Conservation (phyloP, 2,888 invertebrate species). For the Melieria omissa region DNA sequence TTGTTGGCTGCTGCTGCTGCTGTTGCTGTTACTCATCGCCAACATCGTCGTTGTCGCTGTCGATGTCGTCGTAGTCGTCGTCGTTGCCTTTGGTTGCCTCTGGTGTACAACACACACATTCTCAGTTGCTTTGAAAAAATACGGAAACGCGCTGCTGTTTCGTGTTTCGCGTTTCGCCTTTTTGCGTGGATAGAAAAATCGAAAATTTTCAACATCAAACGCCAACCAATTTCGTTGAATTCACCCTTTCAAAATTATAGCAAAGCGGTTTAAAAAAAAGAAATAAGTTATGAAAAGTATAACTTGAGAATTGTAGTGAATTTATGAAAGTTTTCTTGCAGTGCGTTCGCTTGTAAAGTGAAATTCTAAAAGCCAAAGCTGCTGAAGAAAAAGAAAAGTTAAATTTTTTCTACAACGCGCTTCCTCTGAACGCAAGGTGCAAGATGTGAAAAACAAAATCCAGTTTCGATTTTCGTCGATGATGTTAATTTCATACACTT, state of each 20-base stretch:
- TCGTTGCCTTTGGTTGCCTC: background rate
- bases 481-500: conserved; percentile 15
- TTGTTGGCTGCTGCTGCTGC: background rate
- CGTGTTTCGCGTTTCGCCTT: conserved; percentile 18
- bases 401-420: background rate
- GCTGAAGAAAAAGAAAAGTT: conserved; percentile 1
- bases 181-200: conserved; percentile 23
- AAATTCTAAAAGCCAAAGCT: background rate
- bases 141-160: conserved; percentile 10
- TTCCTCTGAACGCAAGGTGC: conserved; percentile 5
- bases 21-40: background rate
- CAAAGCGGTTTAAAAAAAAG: conserved; percentile 11
- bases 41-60: background rate
- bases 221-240: conserved; percentile 22
- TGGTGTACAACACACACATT: conserved; percentile 8
- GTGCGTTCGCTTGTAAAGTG: too few species aligned
- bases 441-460: conserved; percentile 16
- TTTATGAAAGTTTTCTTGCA: too few species aligned
- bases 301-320: too few species aligned
- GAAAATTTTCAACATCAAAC: conserved; percentile 25
- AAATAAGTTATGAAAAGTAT: background rate
- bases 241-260: conserved; percentile 5
- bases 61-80: background rate
- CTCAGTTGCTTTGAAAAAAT: conserved; percentile 7
- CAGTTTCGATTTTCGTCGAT: conserved; percentile 3